Base-by-base conservation (phyloP, 2,113 vertebrate genomes). In the Protomyctophum bolini region DNA sequence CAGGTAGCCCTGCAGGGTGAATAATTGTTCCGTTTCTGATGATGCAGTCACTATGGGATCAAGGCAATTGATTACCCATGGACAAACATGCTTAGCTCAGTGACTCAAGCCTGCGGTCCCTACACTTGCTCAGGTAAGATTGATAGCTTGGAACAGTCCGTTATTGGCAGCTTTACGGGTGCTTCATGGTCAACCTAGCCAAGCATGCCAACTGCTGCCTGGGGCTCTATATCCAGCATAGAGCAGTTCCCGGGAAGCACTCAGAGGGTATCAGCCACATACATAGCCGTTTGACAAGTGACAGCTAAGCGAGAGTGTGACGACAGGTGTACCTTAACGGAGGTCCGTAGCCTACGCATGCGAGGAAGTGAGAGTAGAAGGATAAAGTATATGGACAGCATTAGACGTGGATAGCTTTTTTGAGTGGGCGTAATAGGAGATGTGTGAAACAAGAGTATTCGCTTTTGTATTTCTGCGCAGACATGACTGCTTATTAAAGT, bases 261-360 rank as follows among this genome's bases (percentile, higher is more conserved):
- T 73, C 64, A 74, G 80, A 52, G 66, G 79, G 78, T 80, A 76
- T 85, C 77, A 80, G 68, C 72, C 60, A 11, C 15, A 60, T 15
- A 41, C 33, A 41, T 41, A 75, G 45, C 65, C 55, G 60, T 63
- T 73, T 83, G 72, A 81, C 66, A 86, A 79, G 73, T 76, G 66
- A 77, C 11, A 58, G 7, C 21, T 21, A 21, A 21, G 1, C 21
- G 54, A 15, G 12, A 48, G 71, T 47, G 21, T 45, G 63, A 83
- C 86, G 86, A 92, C 88, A 91, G 89, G 85, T 92, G 90, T 83
- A 68, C 70, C 56, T 1, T 82, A 78, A 88, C 67, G 63, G 75
- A 63, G 60, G 75, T 83, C 61, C 60, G 52, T 28, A 59, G 33
- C 33, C 33, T 41, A 41, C 33, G 33, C 77, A 55, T 12, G 4